phyloP scores from a whole-genome alignment of 2,888 invertebrate genomes.

The Eretmocerus hayati region DNA sequence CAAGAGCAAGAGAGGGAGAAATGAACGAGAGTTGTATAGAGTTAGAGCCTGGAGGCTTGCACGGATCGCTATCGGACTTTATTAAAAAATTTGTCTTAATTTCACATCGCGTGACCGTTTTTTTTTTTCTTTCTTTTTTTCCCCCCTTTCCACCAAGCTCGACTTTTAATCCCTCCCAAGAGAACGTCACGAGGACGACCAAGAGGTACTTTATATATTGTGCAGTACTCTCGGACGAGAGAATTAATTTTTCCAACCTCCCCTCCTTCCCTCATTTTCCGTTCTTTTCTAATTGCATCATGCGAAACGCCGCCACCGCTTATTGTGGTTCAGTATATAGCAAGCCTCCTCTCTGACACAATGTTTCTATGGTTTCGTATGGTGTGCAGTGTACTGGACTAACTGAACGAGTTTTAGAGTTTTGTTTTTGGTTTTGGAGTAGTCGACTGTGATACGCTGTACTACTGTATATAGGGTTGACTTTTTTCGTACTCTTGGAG shows the following conservation, averaged over 20 bases:
- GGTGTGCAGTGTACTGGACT: too few relatives aligned
- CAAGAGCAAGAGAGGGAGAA: background rate
- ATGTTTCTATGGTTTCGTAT: too few relatives aligned
- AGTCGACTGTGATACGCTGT: too few relatives aligned
- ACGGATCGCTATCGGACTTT: slow-evolving; percentile 32
- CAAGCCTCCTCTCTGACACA: too few relatives aligned
- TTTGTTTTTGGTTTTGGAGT: too few relatives aligned
- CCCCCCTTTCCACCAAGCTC: too few relatives aligned
- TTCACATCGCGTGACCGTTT: slow-evolving; percentile 21
- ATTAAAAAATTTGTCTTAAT: slow-evolving; percentile 40
- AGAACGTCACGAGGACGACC: slow-evolving; percentile 1
- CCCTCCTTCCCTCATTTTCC: background rate
- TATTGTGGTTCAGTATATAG: too few relatives aligned
- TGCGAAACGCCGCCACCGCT: too few relatives aligned
- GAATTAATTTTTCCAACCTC: slow-evolving; percentile 21
- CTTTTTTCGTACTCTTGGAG: too few relatives aligned
- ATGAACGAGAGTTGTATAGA: background rate
- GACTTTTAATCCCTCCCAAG: slow-evolving; percentile 8
- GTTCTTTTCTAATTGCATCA: background rate
- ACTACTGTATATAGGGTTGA: too few relatives aligned
- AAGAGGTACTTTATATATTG: slow-evolving; percentile 12
- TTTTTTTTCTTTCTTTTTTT: background rate
- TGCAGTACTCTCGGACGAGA: slow-evolving; percentile 14
- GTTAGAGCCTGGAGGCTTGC: background rate
- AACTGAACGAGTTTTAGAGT: too few relatives aligned